These are phyloP conservation scores for Plecotus auritus DNA, from an alignment of 2,113 vertebrate genomes.

Conservation along the genomic window DNA sequence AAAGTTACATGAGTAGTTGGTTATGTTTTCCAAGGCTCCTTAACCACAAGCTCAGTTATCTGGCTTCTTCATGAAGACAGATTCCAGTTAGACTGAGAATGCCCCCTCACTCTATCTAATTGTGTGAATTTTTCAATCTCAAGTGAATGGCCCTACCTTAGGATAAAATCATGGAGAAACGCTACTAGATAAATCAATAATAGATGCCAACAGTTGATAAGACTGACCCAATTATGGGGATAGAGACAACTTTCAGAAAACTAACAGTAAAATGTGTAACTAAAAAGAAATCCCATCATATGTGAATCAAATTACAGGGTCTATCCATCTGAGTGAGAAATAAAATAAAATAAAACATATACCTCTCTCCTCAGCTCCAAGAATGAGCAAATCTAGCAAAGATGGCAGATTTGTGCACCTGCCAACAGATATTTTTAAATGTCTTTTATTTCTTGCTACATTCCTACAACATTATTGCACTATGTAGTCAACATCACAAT, in stretches of 20 bases:
- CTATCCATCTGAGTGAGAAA: neutral
- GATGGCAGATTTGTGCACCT: neutral
- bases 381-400: neutral
- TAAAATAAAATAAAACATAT: neutral
- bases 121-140: neutral
- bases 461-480: neutral
- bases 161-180: neutral
- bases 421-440: neutral
- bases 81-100: neutral
- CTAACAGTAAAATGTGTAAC: neutral
- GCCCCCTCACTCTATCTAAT: neutral
- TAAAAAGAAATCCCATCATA: neutral
- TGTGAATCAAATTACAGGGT: neutral
- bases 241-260: neutral
- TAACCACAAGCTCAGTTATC: neutral
- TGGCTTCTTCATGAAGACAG: neutral
- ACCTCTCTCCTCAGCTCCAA: neutral
- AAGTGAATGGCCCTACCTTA: neutral
- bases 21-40: neutral
- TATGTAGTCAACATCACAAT: conserved; percentile 23
- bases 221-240: neutral
- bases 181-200: neutral
- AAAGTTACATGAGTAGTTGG: neutral
- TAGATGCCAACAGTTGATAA: neutral
- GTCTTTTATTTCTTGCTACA: conserved; percentile 16